phyloP scores from a whole-genome alignment of 2,113 vertebrate species.

The Raja brachyura region DNA sequence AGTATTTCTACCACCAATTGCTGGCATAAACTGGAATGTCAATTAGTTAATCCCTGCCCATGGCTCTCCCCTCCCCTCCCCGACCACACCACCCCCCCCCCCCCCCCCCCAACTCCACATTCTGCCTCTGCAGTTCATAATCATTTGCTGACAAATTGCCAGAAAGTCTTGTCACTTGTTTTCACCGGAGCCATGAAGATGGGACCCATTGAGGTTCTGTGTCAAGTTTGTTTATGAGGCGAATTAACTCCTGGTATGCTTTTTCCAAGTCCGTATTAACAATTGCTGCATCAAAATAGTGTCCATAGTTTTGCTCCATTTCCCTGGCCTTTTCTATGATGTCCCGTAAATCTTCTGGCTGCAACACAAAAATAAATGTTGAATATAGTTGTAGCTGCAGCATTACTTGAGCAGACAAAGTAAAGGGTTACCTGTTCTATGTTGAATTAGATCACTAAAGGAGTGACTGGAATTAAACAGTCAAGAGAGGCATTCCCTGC shows the following conservation, averaged over 20 bases:
- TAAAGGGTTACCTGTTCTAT: neutral
- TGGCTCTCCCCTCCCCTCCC: no score
- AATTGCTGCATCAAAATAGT: constrained; percentile 82
- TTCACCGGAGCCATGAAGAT: constrained; percentile 81
- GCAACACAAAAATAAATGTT: constrained; percentile 39
- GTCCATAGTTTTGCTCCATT: constrained; percentile 87
- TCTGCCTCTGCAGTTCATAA: neutral
- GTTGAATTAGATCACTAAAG: neutral
- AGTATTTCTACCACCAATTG: constrained; percentile 46
- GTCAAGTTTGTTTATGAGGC: constrained; percentile 85
- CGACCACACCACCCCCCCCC: no score
- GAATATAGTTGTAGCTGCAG: neutral
- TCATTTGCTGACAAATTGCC: neutral
- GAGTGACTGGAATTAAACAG: neutral
- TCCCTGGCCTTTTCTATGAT: constrained; percentile 88
- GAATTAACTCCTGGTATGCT: constrained; percentile 76
- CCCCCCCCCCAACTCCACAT: no score
- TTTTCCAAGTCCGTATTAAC: constrained; percentile 82
- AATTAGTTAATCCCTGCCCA: no score
- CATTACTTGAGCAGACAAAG: neutral
- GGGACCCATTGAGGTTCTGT: constrained; percentile 97
- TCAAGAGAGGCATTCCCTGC: no score
- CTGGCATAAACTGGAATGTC: constrained; percentile 44
- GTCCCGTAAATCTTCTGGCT: constrained; percentile 87
- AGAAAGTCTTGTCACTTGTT: neutral